Conservation (phyloP, 2,113 vertebrate species). For the Toxotes chatareus region DNA sequence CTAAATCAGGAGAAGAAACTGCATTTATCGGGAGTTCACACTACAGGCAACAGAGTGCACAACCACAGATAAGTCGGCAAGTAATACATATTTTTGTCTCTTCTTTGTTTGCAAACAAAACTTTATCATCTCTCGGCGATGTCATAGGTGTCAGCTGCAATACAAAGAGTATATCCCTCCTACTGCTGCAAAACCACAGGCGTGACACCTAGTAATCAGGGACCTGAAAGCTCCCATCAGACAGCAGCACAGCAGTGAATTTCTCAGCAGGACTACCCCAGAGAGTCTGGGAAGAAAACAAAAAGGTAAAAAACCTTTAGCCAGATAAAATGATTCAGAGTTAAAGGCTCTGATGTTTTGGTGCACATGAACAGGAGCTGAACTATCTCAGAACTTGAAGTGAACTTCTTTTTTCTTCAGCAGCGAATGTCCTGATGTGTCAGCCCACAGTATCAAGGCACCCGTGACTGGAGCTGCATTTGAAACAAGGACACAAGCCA, state of each 20-base stretch:
- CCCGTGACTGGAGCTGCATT: not conserved
- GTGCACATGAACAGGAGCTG: too few relatives aligned
- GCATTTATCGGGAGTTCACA: not conserved
- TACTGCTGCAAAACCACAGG: slow-evolving; percentile 34
- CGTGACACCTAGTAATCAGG: slow-evolving; percentile 56
- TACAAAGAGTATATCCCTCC: slow-evolving; percentile 12
- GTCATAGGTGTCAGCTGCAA: not conserved
- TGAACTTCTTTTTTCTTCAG: too few relatives aligned
- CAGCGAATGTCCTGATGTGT: too few relatives aligned
- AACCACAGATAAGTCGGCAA: slow-evolving; percentile 1
- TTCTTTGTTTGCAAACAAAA: slow-evolving; percentile 46
- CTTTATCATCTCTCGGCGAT: slow-evolving; percentile 9
- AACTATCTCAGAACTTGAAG: too few relatives aligned
- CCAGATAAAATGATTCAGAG: not conserved
- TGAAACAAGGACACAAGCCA: not conserved
- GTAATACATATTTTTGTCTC: not conserved
- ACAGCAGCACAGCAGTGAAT: slow-evolving; percentile 39
- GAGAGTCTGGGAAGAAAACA: not conserved
- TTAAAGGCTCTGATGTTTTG: not conserved
- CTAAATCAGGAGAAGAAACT: not conserved
- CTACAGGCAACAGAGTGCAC: not conserved
- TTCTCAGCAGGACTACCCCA: slow-evolving; percentile 37
- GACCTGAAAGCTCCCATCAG: slow-evolving; percentile 49
- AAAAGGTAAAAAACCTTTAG: slow-evolving; percentile 35
- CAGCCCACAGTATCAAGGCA: too few relatives aligned